Conservation (phyloP, 2,888 invertebrate species). For the Anthophora plumipes region DNA sequence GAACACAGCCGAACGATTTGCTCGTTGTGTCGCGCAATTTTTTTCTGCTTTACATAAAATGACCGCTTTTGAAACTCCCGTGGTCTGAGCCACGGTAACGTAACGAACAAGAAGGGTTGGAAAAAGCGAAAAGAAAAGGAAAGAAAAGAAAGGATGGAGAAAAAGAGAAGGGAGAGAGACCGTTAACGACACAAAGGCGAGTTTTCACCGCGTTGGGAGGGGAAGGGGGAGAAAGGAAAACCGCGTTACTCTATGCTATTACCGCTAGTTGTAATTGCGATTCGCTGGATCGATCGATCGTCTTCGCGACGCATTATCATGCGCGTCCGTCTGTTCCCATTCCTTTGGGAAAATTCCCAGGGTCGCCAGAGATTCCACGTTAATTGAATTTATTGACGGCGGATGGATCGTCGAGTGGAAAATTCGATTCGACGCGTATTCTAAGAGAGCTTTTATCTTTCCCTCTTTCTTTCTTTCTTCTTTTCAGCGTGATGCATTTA, state of each 20-base stretch:
- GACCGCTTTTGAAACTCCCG: constrained; percentile 32
- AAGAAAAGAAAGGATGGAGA: background rate
- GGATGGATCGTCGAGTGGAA: constrained; percentile 33
- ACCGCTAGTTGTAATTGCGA: constrained; percentile 27
- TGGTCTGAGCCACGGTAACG: constrained; percentile 9
- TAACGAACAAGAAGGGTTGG: constrained; percentile 1
- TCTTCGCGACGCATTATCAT: constrained; percentile 23
- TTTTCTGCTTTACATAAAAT: constrained; percentile 46
- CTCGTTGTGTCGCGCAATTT: constrained; percentile 35
- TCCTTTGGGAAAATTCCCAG: background rate
- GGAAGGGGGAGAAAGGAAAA: background rate
- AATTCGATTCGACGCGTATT: constrained; percentile 60
- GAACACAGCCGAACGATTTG: constrained; percentile 24
- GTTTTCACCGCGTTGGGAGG: background rate
- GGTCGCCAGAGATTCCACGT: background rate
- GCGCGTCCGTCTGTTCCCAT: background rate
- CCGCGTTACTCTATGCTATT: background rate
- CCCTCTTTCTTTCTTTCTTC: constrained; percentile 9
- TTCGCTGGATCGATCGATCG: constrained; percentile 32
- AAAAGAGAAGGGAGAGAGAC: background rate
- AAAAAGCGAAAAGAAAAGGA: background rate
- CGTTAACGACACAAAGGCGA: constrained; percentile 26
- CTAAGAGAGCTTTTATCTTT: constrained; percentile 51
- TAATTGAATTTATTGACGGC: constrained; percentile 29
- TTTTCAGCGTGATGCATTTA: constrained; percentile 13